Evolutionary conservation across 1,140 invertebrate species (phyloP), one percentile per base, ranked within the genome.

Genomic region (Leptoteleia sp.): DNA sequence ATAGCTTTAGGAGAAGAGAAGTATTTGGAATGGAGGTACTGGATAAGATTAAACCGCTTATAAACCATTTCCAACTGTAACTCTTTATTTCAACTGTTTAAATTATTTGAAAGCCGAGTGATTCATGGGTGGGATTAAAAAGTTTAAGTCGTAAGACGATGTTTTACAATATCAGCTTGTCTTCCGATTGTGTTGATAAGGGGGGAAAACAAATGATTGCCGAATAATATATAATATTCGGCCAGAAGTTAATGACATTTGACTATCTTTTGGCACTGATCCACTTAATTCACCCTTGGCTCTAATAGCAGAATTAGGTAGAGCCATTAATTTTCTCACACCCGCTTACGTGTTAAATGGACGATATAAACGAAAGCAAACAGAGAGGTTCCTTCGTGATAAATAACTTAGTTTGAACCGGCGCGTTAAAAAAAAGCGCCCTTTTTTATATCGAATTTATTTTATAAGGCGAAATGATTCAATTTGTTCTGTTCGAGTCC

Each of bases 231-330:
- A 50, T 61, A 61, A 61, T 50, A 31, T 37, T 37, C 13, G 3
- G 15, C 12, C 43, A 50, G 22, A 17, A 75, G 61, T 65, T 65
- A 75, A 70, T 70, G 64, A 76, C 64, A 77, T 48, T 70, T 65
- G 15, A 70, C 61, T 45, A 61, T 67, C 45, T 35, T 50, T 72
- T 78, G 67, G 67, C 76, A 72, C 61, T 55, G 67, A 64, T 78
- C 67, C 76, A 67, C 61, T 78, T 78, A 67, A 72, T 78, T 78
- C 67, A 78, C 62, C 67, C 76, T 78, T 78, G 76, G 76, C 67
- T 78, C 45, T 78, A 78, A 78, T 72, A 67, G 76, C 61, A 43
- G 61, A 78, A 78, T 78, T 78, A 78, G 76, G 17, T 55, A 27
- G 65, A 38, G 35, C 29, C 62, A 72, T 78, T 72, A 52, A 78